A percentile compares a stretch with the other conserved stretches of the same genome.
These are phyloP conservation scores for Palloptera scutellata DNA, from an alignment of 2,888 invertebrate genomes.

Conservation along the genomic window DNA sequence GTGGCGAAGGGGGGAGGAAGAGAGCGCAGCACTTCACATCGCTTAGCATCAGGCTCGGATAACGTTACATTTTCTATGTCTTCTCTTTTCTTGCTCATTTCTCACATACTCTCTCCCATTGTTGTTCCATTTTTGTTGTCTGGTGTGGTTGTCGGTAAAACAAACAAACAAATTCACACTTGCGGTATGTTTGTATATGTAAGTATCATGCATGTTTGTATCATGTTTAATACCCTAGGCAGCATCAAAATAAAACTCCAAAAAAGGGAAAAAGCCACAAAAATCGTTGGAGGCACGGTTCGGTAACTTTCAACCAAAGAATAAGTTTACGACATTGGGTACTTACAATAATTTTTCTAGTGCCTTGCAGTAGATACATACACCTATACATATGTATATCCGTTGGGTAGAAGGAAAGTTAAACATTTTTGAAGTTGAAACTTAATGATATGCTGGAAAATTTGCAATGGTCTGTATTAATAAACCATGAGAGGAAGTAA, in stretches of 20 bases:
- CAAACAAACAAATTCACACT: slow-evolving; percentile 50
- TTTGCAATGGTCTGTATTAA: too few species aligned
- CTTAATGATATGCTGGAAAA: too few species aligned
- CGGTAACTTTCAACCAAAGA: slow-evolving; percentile 33
- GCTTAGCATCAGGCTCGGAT: slow-evolving; percentile 8
- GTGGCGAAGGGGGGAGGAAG: too few species aligned
- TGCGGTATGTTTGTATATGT: neutral
- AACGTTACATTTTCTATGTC: slow-evolving; percentile 30
- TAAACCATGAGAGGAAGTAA: too few species aligned
- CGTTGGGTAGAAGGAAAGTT: too few species aligned
- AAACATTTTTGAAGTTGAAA: too few species aligned
- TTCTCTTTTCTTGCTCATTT: slow-evolving; percentile 10
- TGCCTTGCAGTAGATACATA: too few species aligned
- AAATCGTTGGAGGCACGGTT: slow-evolving; percentile 53
- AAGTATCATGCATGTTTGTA: too few species aligned
- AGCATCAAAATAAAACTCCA: slow-evolving; percentile 22
- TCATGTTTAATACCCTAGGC: neutral
- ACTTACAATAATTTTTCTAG: too few species aligned
- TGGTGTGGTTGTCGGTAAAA: slow-evolving; percentile 51
- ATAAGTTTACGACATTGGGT: too few species aligned
- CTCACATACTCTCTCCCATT: slow-evolving; percentile 30
- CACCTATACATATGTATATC: too few species aligned
- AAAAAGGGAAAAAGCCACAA: slow-evolving; percentile 56
- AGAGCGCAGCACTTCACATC: neutral
- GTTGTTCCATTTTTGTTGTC: slow-evolving; percentile 50